A percentile compares a stretch with the other conserved stretches of the same genome.
Evolutionary conservation across 2,888 invertebrate genomes (phyloP).

Genomic region (Sinelater perroti): DNA sequence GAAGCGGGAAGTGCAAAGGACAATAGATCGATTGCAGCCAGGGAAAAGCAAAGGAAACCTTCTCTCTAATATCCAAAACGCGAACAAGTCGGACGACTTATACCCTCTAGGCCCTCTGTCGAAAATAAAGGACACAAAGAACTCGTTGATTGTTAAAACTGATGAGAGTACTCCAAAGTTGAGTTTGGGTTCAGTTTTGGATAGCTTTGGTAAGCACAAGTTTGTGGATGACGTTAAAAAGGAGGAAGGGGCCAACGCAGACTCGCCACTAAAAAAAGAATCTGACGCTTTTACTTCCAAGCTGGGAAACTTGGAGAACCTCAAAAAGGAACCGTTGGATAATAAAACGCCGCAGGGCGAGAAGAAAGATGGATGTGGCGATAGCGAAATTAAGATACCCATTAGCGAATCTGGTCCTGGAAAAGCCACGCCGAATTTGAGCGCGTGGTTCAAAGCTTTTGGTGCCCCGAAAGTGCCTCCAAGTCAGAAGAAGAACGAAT

Average conservation of each 20-base stretch:
- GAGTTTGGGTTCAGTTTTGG: slow-evolving; percentile 84
- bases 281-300: slow-evolving; percentile 33
- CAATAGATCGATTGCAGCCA: slow-evolving; percentile 84
- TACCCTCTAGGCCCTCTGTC: slow-evolving; percentile 64
- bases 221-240: slow-evolving; percentile 66
- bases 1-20: slow-evolving; percentile 77
- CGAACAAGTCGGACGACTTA: slow-evolving; percentile 68
- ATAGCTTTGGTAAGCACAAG: slow-evolving; percentile 76
- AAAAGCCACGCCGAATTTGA: slow-evolving; percentile 82
- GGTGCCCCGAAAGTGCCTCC: slow-evolving; percentile 80
- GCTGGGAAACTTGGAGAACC: slow-evolving; percentile 31
- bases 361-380: slow-evolving; percentile 45
- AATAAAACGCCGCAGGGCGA: slow-evolving; percentile 39
- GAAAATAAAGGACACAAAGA: slow-evolving; percentile 68
- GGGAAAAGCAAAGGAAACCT: slow-evolving; percentile 90
- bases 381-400: slow-evolving; percentile 44
- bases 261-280: slow-evolving; percentile 46
- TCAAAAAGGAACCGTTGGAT: slow-evolving; percentile 45
- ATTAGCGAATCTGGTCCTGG: slow-evolving; percentile 45
- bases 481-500: slow-evolving; percentile 58
- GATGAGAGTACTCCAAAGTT: slow-evolving; percentile 80
- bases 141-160: slow-evolving; percentile 66
- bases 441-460: slow-evolving; percentile 93
- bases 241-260: slow-evolving; percentile 48
- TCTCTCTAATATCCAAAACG: slow-evolving; percentile 71